Conservation (phyloP, 1,140 invertebrate genomes). For the Cheumatopsyche charites region DNA sequence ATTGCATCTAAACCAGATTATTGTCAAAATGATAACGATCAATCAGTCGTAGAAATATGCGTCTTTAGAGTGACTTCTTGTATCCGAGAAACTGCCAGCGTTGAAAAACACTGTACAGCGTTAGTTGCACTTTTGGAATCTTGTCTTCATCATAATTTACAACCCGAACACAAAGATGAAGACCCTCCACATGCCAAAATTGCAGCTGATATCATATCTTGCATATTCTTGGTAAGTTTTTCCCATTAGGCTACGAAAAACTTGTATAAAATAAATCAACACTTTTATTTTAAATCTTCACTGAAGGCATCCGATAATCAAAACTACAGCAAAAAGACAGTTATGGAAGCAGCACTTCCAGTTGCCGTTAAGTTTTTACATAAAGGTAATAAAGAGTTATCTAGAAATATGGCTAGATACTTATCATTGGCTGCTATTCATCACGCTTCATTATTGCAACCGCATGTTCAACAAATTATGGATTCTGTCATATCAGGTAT, state of each 20-base stretch:
- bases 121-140: conserved; percentile 84
- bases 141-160: conserved; percentile 86
- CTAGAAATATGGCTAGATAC: conserved; percentile 88
- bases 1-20: conserved; percentile 84
- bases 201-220: conserved; percentile 90
- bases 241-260: too few species aligned
- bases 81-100: conserved; percentile 86
- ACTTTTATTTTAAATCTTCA: background rate
- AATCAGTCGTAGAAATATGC: conserved; percentile 93
- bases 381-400: conserved; percentile 87
- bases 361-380: conserved; percentile 90
- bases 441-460: conserved; percentile 81
- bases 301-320: conserved; percentile 61
- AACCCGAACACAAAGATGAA: conserved; percentile 76
- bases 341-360: conserved; percentile 89
- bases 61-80: conserved; percentile 87
- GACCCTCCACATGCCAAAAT: conserved; percentile 96
- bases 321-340: conserved; percentile 86
- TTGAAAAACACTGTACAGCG: conserved; percentile 83
- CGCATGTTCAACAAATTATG: conserved; percentile 88
- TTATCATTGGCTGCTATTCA: conserved; percentile 91
- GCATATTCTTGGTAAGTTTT: conserved; percentile 84
- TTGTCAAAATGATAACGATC: conserved; percentile 85
- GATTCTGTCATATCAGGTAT: conserved; percentile 86
- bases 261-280: background rate